Evolutionary conservation across 1,140 invertebrate genomes (phyloP).

Genomic region (Mactra quadrangularis): DNA sequence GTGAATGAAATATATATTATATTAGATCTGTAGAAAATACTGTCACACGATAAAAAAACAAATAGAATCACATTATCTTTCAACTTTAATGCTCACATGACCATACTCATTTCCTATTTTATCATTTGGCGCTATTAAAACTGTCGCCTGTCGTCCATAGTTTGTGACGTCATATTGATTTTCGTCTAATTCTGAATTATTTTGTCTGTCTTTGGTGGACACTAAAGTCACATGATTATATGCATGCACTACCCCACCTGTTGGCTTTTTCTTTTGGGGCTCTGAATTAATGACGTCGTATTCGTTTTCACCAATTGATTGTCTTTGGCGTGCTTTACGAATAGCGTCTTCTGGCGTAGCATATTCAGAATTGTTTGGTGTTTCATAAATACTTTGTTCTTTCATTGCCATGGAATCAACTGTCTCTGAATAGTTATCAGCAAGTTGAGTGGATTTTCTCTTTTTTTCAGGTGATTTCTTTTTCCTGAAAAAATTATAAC

Average conservation of each 20-base stretch:
- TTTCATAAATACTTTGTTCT: conserved; percentile 30
- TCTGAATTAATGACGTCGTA: conserved; percentile 14
- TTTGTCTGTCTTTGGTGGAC: neutral
- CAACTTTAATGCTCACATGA: neutral
- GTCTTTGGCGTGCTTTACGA: conserved; percentile 7
- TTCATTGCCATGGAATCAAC: conserved; percentile 23
- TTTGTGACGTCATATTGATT: conserved; percentile 28
- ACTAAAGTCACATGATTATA: conserved; percentile 29
- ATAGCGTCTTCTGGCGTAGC: conserved; percentile 13
- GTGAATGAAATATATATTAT: too few relatives aligned
- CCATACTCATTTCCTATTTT: conserved; percentile 9
- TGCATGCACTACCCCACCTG: neutral
- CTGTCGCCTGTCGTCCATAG: conserved; percentile 1
- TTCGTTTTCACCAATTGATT: conserved; percentile 37
- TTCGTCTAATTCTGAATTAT: conserved; percentile 5
- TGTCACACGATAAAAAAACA: too few relatives aligned
- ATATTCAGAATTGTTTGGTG: conserved; percentile 12
- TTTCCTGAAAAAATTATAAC: too few relatives aligned
- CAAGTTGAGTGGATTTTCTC: neutral
- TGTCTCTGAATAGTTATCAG: conserved; percentile 10
- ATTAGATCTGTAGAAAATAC: too few relatives aligned
- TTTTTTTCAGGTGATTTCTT: neutral
- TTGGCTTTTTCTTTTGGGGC: neutral
- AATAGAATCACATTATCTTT: neutral
- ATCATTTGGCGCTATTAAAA: conserved; percentile 24